A percentile compares a stretch with the other conserved stretches of the same genome.
phyloP scores from a whole-genome alignment of 1,140 invertebrate genomes.

The Dysdera silvatica region DNA sequence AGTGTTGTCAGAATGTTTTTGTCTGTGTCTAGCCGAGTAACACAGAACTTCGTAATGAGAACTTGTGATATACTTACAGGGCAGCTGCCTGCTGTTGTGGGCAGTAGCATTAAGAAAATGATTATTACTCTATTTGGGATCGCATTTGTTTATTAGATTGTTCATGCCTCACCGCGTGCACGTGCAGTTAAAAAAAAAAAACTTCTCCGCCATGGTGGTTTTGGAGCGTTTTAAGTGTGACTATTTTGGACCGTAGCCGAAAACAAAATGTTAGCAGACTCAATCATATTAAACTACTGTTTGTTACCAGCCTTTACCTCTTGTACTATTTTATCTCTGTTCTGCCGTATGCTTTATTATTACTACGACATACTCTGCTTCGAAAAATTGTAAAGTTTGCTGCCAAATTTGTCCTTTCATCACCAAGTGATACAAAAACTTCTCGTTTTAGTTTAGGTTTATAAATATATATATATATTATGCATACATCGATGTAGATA shows the following conservation, averaged over 20 bases:
- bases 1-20: not conserved
- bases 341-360: not conserved
- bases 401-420: conserved; percentile 26
- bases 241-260: conserved; percentile 28
- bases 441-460: conserved; percentile 13
- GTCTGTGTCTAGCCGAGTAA: not conserved
- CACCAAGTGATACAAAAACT: not conserved
- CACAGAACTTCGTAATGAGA: too few species aligned
- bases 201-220: too few species aligned
- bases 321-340: conserved; percentile 25
- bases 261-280: conserved; percentile 19
- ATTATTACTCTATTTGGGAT: too few species aligned
- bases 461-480: conserved; percentile 8
- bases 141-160: too few species aligned
- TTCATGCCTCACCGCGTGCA: too few species aligned
- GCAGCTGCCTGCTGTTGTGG: too few species aligned
- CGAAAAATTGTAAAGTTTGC: conserved; percentile 4
- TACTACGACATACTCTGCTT: conserved; percentile 12
- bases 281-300: conserved; percentile 29
- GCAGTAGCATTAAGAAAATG: too few species aligned
- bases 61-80: too few species aligned
- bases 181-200: too few species aligned
- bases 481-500: too few species aligned
- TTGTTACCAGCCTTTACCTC: conserved; percentile 29
- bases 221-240: conserved; percentile 26